These are phyloP conservation scores for Sacculina carcini DNA, from an alignment of 2,888 invertebrate genomes.

Conservation along the genomic window DNA sequence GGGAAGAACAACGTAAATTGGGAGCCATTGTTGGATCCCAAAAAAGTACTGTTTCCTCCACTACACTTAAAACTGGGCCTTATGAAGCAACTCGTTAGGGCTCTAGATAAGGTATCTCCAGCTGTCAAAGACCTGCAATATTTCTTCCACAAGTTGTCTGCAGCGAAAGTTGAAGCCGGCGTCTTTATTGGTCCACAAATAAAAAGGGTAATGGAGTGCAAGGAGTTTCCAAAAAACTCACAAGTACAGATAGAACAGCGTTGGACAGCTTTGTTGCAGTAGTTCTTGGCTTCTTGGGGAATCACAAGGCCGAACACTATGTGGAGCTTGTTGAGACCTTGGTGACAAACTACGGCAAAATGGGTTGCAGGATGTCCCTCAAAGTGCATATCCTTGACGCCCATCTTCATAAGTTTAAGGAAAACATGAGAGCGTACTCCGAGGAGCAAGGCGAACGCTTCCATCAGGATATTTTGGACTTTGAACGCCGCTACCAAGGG, in stretches of 20 bases:
- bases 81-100: slow-evolving; percentile 13
- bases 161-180: slow-evolving; percentile 11
- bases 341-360: slow-evolving; percentile 8
- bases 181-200: slow-evolving; percentile 12
- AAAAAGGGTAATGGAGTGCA: slow-evolving; percentile 1
- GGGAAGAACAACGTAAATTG: slow-evolving; percentile 7
- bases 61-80: slow-evolving; percentile 13
- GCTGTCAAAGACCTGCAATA: slow-evolving; percentile 9
- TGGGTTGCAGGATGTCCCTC: slow-evolving; percentile 18
- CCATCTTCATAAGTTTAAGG: slow-evolving; percentile 19
- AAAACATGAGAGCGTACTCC: slow-evolving; percentile 18
- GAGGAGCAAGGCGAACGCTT: slow-evolving; percentile 20
- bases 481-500: slow-evolving; percentile 18
- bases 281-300: slow-evolving; percentile 9
- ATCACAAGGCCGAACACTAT: slow-evolving; percentile 9
- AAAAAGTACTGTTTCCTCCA: slow-evolving; percentile 10
- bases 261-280: slow-evolving; percentile 12
- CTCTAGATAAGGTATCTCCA: slow-evolving; percentile 8
- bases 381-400: slow-evolving; percentile 19
- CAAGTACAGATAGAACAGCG: slow-evolving; percentile 7
- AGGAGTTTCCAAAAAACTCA: slow-evolving; percentile 6
- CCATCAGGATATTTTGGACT: slow-evolving; percentile 18
- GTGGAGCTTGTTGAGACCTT: slow-evolving; percentile 8
- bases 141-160: slow-evolving; percentile 11
- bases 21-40: slow-evolving; percentile 9